These are phyloP conservation scores for Trachelus troglodyta DNA, from an alignment of 2,888 invertebrate species.

Conservation along the genomic window DNA sequence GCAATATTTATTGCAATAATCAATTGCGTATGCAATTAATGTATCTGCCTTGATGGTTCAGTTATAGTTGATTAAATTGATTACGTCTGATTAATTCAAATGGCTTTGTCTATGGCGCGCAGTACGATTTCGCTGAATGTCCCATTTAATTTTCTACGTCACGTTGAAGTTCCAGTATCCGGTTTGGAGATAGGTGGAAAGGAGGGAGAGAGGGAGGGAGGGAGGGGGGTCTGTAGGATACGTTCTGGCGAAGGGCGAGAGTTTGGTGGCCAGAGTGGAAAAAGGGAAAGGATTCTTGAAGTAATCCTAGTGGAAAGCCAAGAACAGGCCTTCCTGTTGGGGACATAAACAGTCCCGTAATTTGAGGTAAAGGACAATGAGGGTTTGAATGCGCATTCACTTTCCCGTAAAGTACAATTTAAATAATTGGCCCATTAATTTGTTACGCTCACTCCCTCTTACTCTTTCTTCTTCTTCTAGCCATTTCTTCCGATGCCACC, in stretches of 20 bases:
- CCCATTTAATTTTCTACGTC: constrained; percentile 1
- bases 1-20: not conserved
- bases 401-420: constrained; percentile 1
- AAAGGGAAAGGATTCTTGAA: not conserved
- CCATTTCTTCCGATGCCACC: not conserved
- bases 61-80: not conserved
- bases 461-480: not conserved
- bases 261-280: not conserved
- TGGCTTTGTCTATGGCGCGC: not conserved
- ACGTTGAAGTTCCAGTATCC: not conserved
- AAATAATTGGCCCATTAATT: constrained; percentile 3
- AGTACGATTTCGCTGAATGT: not conserved
- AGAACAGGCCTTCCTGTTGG: not conserved
- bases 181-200: not conserved
- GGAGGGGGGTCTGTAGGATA: not conserved
- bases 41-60: not conserved
- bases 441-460: not conserved
- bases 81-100: not conserved
- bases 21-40: not conserved
- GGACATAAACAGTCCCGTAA: not conserved
- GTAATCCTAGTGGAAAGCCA: not conserved
- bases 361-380: not conserved
- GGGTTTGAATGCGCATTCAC: not conserved
- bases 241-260: not conserved
- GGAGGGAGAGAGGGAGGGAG: no score